phyloP scores from a whole-genome alignment of 2,113 vertebrate species.

The Pseudolaguvia tuberculata region DNA sequence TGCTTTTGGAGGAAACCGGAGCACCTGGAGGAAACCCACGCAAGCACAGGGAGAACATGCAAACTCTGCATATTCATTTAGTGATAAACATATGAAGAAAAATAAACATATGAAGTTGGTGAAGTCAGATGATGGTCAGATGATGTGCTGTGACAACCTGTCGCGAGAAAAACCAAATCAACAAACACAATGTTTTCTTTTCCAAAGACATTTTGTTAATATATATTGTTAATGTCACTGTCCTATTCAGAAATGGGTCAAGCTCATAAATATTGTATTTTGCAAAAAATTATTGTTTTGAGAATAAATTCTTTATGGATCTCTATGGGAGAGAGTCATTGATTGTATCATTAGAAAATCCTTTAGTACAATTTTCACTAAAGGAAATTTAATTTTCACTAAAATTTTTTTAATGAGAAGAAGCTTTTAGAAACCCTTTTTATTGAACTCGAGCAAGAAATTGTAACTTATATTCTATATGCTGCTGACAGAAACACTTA shows the following conservation, averaged over 20 bases:
- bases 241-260: background rate
- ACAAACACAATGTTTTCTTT: background rate
- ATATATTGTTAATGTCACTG: background rate
- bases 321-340: background rate
- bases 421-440: background rate
- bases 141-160: too few relatives aligned
- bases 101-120: too few relatives aligned
- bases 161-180: background rate
- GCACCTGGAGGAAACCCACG: too few relatives aligned
- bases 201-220: slow-evolving; percentile 11
- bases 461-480: background rate
- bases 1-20: too few relatives aligned
- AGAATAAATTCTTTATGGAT: background rate
- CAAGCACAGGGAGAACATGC: too few relatives aligned
- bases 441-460: background rate
- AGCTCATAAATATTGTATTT: background rate
- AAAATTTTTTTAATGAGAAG: background rate
- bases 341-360: background rate
- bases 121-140: too few relatives aligned
- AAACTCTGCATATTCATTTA: too few relatives aligned
- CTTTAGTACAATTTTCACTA: background rate
- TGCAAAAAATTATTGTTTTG: too few relatives aligned
- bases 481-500: background rate
- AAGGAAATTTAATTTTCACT: too few relatives aligned
- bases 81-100: too few relatives aligned